Evolutionary conservation across 2,797 vertebrate genomes (phyloP), one percentile per base, ranked within the genome.

Genomic region (Lates japonicus): DNA sequence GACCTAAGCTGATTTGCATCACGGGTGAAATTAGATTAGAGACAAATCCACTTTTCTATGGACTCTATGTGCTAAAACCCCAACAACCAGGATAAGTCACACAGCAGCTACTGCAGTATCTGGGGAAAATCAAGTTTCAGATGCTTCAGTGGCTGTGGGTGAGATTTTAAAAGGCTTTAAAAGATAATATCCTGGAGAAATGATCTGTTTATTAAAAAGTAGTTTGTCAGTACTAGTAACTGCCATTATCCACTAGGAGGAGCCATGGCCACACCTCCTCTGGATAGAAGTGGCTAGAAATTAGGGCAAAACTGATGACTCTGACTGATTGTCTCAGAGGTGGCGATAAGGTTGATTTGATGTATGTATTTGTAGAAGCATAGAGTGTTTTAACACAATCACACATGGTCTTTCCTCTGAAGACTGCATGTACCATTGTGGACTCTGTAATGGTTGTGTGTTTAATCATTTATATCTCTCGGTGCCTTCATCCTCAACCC

Each of bases 1-100:
- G 58, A 71, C 58, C 57, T 92, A 92, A 95, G 90, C 88, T 91
- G 91, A 93, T 95, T 92, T 92, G 88, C 88, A 94, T 94, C 88
- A 84, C 17, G 84, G 78, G 83, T 90, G 76, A 92, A 95, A 95
- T 94, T 92, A 91, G 90, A 95, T 95, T 94, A 93, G 78, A 85
- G 85, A 69, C 80, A 90, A 94, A 96, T 94, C 90, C 88, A 92
- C 86, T 94, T 93, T 94, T 88, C 86, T 87, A 68, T 87, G 69
- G 80, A 80, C 81, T 85, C 67, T 49, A 61, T 90, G 80, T 82
- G 78, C 69, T 78, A 80, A 89, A 90, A 42, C 78, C 74, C 52
- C 62, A 78, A 78, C 81, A 83, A 69, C 55, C 51, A 42, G 66
- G 74, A 84, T 74, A 86, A 80, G 67, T 76, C 69, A 41, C 58